Evolutionary conservation across 1,140 invertebrate genomes (phyloP).

Genomic region (Pachypsylla venusta): DNA sequence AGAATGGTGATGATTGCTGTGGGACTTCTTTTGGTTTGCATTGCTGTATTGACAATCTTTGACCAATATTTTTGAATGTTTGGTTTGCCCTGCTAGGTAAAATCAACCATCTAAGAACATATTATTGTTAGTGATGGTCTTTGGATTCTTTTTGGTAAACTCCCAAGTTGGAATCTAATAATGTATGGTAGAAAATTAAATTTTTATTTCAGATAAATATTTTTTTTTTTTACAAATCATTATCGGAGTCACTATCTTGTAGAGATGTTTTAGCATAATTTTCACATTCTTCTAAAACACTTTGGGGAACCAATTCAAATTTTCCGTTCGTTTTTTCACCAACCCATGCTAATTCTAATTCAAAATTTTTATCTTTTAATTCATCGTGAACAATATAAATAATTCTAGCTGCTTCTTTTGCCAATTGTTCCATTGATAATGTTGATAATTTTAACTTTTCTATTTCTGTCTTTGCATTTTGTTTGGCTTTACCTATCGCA

Average conservation of each 20-base stretch:
- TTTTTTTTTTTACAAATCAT: slow-evolving; percentile 40
- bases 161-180: background rate
- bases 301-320: slow-evolving; percentile 54
- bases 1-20: too few species aligned
- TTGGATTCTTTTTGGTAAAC: too few species aligned
- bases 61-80: too few species aligned
- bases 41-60: too few species aligned
- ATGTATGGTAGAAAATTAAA: background rate
- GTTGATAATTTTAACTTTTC: slow-evolving; percentile 88
- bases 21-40: too few species aligned
- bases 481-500: slow-evolving; percentile 94
- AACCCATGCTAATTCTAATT: slow-evolving; percentile 94
- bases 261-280: slow-evolving; percentile 66
- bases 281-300: slow-evolving; percentile 53
- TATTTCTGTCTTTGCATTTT: slow-evolving; percentile 98
- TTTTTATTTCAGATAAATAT: slow-evolving; percentile 11
- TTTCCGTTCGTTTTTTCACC: slow-evolving; percentile 60
- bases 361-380: slow-evolving; percentile 95
- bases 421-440: slow-evolving; percentile 67
- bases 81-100: too few species aligned
- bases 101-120: too few species aligned
- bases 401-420: slow-evolving; percentile 91
- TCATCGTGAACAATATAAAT: slow-evolving; percentile 97
- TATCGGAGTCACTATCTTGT: slow-evolving; percentile 69
- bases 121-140: too few species aligned